A percentile compares a stretch with the other conserved stretches of the same genome.
Conservation (phyloP, 1,140 invertebrate species). For the Alviniconcha marisindica region DNA sequence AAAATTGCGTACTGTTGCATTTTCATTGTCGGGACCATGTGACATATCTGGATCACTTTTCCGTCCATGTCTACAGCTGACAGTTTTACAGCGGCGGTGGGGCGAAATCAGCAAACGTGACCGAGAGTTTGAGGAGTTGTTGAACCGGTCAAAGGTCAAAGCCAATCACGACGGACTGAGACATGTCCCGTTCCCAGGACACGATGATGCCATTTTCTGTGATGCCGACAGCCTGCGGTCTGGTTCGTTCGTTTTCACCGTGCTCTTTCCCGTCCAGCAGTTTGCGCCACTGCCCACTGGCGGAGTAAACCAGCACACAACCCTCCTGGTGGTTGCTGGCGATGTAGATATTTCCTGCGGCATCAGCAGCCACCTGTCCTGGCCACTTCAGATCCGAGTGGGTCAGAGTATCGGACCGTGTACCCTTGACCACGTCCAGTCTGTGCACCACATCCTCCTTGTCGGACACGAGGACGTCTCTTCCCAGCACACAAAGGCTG, state of each 20-base stretch:
- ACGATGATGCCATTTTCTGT: background rate
- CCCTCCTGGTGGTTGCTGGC: background rate
- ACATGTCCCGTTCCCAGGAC: background rate
- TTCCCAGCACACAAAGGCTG: background rate
- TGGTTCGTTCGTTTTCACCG: background rate
- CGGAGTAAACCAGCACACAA: background rate
- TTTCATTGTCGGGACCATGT: too few relatives aligned
- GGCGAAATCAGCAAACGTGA: too few relatives aligned
- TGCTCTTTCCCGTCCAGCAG: background rate
- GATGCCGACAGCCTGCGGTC: background rate
- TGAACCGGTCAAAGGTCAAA: too few relatives aligned
- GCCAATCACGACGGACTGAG: too few relatives aligned
- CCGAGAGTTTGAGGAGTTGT: too few relatives aligned
- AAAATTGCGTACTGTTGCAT: too few relatives aligned
- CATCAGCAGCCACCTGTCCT: background rate
- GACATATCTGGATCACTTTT: too few relatives aligned
- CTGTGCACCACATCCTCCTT: background rate
- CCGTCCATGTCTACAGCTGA: too few relatives aligned
- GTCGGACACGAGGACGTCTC: background rate
- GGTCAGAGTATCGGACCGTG: background rate
- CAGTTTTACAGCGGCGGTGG: too few relatives aligned
- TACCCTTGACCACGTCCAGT: background rate
- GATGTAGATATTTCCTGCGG: background rate
- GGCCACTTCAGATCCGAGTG: background rate
- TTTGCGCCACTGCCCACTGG: background rate